Percentiles rank a stretch among this genome's conserved stretches.
Conservation (phyloP, 1,140 invertebrate species). For the Lamellibrachia luymesi region DNA sequence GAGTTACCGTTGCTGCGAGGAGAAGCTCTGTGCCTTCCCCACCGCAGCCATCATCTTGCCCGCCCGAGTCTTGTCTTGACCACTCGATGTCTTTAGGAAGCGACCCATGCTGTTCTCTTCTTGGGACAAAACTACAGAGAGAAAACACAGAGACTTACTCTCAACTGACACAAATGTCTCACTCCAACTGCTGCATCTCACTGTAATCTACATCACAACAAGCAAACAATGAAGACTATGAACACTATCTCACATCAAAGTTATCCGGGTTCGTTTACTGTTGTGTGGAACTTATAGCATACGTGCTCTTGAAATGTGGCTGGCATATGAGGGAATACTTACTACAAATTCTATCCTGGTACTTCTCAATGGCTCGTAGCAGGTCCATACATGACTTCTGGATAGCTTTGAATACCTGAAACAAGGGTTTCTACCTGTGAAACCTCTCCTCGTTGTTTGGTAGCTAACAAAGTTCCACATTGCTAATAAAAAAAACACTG, state of each 20-base stretch:
- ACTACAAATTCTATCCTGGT: conserved; percentile 89
- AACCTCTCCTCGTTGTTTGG: not conserved
- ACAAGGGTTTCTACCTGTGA: not conserved
- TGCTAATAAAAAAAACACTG: not conserved
- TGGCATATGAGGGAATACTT: conserved; percentile 37
- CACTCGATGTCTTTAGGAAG: conserved; percentile 93
- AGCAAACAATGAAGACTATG: not conserved
- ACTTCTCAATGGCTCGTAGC: conserved; percentile 87
- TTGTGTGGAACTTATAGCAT: too few relatives aligned
- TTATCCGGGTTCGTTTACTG: too few relatives aligned
- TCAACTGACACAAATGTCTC: too few relatives aligned
- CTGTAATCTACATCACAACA: not conserved
- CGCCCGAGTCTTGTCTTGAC: conserved; percentile 79
- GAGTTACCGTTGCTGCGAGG: conserved; percentile 78
- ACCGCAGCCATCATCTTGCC: conserved; percentile 91
- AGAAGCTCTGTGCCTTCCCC: conserved; percentile 90
- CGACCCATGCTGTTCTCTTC: conserved; percentile 93
- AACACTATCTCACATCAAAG: too few relatives aligned
- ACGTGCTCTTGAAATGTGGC: too few relatives aligned
- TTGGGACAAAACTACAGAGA: conserved; percentile 73
- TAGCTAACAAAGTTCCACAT: conserved; percentile 17
- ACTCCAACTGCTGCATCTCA: not conserved
- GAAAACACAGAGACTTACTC: conserved; percentile 28
- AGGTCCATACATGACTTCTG: conserved; percentile 86
- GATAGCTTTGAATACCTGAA: conserved; percentile 85